Evolutionary conservation across 2,797 vertebrate genomes (phyloP).

Genomic region (Onychomys arenicola): DNA sequence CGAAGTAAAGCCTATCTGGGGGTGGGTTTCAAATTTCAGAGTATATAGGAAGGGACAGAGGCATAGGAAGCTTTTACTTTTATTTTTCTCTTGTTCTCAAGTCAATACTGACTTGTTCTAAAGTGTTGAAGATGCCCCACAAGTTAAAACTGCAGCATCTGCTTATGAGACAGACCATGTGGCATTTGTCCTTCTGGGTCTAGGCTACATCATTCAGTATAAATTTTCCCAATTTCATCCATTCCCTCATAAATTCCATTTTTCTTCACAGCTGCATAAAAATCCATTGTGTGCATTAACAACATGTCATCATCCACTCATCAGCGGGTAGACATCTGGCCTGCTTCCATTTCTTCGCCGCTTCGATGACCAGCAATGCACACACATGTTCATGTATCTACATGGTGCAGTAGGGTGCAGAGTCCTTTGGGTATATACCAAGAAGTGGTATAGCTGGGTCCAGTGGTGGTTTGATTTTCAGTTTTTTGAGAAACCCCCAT

Average conservation of each 20-base stretch:
- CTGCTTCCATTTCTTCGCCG: neutral
- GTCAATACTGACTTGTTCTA: constrained; percentile 18
- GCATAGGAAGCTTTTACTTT: constrained; percentile 26
- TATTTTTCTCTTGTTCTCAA: neutral
- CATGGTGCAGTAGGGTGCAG: no score
- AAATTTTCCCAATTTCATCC: neutral
- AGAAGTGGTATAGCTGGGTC: neutral
- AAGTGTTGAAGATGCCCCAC: neutral
- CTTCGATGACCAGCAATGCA: neutral
- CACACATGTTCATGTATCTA: neutral
- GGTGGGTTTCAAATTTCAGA: constrained; percentile 14
- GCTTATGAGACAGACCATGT: neutral
- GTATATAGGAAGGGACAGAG: neutral
- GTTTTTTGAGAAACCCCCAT: neutral
- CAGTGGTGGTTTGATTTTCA: neutral
- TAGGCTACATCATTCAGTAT: neutral
- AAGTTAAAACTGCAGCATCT: neutral
- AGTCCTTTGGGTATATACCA: neutral
- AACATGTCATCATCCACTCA: neutral
- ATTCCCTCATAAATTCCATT: neutral
- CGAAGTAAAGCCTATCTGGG: neutral
- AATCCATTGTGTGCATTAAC: neutral
- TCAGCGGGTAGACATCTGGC: neutral
- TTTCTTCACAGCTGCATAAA: neutral
- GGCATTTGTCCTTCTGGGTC: neutral